A percentile compares a stretch with the other conserved stretches of the same genome.
These are phyloP conservation scores for Liparis tanakae DNA, from an alignment of 2,797 vertebrate genomes.

Conservation along the genomic window DNA sequence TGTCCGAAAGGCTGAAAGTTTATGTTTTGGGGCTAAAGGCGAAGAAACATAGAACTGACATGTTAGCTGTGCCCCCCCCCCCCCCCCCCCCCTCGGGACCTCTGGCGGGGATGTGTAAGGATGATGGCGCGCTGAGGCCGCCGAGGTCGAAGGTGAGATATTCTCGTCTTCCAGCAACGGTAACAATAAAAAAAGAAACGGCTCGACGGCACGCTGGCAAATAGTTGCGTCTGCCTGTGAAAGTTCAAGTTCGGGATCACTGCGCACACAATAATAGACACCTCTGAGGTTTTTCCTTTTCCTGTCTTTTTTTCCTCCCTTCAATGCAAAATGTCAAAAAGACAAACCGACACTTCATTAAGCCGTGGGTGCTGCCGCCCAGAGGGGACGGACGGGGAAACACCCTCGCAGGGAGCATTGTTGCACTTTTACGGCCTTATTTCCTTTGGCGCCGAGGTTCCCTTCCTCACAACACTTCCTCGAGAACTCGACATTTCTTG, in stretches of 20 bases:
- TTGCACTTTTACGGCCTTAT: background rate
- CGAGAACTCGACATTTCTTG: background rate
- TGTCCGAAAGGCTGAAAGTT: background rate
- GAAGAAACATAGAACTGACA: constrained; percentile 15
- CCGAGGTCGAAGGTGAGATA: constrained; percentile 40
- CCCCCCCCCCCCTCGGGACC: constrained; percentile 3
- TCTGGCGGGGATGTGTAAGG: constrained; percentile 47
- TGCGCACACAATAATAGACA: background rate
- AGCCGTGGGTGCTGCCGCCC: background rate
- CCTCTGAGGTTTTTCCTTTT: background rate
- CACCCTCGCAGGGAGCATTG: constrained; percentile 3
- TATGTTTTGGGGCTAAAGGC: background rate
- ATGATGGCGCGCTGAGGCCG: constrained; percentile 41
- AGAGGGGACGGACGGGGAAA: constrained; percentile 47
- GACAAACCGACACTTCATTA: background rate
- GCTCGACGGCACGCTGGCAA: background rate
- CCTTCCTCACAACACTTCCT: constrained; percentile 18
- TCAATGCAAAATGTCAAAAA: background rate
- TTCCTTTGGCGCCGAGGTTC: constrained; percentile 6
- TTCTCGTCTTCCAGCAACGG: constrained; percentile 46
- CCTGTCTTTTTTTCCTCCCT: background rate
- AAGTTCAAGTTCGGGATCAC: constrained; percentile 23
- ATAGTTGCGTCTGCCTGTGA: constrained; percentile 42
- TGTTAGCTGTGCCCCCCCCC: constrained; percentile 11
- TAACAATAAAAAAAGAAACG: constrained; percentile 14